Base-by-base conservation (phyloP, 2,113 vertebrate genomes). In the Myiozetetes cayanensis region DNA sequence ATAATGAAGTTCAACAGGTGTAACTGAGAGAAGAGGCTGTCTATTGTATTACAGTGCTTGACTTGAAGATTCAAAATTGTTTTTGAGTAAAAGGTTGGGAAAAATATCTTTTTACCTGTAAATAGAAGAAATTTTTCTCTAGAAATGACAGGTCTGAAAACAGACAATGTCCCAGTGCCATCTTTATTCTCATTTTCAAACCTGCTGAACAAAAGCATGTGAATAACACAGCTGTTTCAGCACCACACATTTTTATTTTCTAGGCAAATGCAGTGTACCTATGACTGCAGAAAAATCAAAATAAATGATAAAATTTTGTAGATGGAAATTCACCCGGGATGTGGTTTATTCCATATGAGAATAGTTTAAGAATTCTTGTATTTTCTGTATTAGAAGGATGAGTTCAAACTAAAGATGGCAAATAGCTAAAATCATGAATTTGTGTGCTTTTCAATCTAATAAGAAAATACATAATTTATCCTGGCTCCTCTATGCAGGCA, bases 1-100 rank as follows among this genome's bases (percentile, higher is more conserved):
- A 95, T 94, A 86, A 91, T 90, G 82, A 88, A 86, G 70, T 89
- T 80, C 93, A 94, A 78, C 90, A 90, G 88, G 93, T 94, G 90
- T 37, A 95, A 93, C 25, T 0, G 44, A 93, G 94, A 84, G 76
- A 33, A 85, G 75, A 74, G 85, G 25, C 83, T 24, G 10, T 43
- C 72, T 71, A 59, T 31, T 56, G 4, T n/a, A 47, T 61, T 59
- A 14, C 27, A 70, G 30, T 33, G 19, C 50, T 92, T 88, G 50
- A 84, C n/a, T 49, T 41, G 41, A 79, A 88, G 74, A 72, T 74
- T 79, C 43, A 39, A 62, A 94, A 87, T 74, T 71, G 47, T 22
- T 85, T 76, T 63, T 55, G 46, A 80, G 43, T 58, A 35, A 59
- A 70, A 94, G 74, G 35, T 33, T 85, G 20, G 28, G 33, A 21